These are phyloP conservation scores for Gouania willdenowi DNA, from an alignment of 2,797 vertebrate genomes.

Conservation along the genomic window DNA sequence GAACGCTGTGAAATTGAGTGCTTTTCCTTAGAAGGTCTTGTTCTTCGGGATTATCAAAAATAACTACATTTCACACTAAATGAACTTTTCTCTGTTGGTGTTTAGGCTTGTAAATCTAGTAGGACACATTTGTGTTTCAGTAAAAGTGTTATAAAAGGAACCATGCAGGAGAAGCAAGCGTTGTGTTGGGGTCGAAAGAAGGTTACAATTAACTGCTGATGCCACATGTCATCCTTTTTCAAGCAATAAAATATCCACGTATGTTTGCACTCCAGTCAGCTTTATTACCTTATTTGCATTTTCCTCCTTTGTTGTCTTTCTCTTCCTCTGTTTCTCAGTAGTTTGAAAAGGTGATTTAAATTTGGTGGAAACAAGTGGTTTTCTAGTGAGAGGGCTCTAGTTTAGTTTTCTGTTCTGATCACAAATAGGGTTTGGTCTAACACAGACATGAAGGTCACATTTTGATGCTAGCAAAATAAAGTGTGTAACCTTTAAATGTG, in stretches of 20 bases:
- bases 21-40: constrained; percentile 9
- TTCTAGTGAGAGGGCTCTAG: too few relatives aligned
- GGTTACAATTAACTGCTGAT: too few relatives aligned
- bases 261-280: not conserved
- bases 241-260: too few relatives aligned
- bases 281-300: constrained; percentile 12
- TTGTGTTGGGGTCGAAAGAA: constrained; percentile 7
- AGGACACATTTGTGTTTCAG: constrained; percentile 21
- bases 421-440: too few relatives aligned
- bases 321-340: not conserved
- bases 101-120: constrained; percentile 23
- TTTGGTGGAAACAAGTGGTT: too few relatives aligned
- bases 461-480: too few relatives aligned
- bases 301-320: not conserved
- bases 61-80: constrained; percentile 17
- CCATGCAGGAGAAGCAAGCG: constrained; percentile 1
- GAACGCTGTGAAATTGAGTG: constrained; percentile 1
- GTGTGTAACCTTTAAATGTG: too few relatives aligned
- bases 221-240: too few relatives aligned
- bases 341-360: too few relatives aligned
- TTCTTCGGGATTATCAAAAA: constrained; percentile 29
- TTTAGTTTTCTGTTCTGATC: too few relatives aligned
- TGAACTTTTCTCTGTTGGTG: constrained; percentile 10
- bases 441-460: too few relatives aligned
- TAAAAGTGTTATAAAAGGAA: constrained; percentile 15